Base-by-base conservation (phyloP, 2,113 vertebrate genomes). In the Aspiorhynchus laticeps region DNA sequence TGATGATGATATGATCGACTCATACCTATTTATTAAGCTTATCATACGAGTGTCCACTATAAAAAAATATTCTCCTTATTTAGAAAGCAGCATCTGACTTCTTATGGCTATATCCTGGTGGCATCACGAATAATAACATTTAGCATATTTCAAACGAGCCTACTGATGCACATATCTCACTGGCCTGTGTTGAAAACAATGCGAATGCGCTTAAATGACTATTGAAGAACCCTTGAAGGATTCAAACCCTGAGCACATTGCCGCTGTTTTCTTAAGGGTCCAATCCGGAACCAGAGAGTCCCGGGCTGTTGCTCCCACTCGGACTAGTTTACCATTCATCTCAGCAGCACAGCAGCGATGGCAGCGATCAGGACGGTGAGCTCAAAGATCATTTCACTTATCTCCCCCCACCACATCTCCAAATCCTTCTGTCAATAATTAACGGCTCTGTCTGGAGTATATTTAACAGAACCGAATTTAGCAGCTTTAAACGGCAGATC, bases 351-450 rank as follows among this genome's bases (percentile, higher is more conserved):
- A 85, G 91, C 86, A 88, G 92, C 88, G 80, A 96, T 96, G 95
- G 95, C 95, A 90, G 90, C 92, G 1, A 87, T 96, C n/a, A 90
- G 93, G 81, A 88, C 90, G 94, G 95, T 96, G 92, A 95, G 95
- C 95, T 84, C 80, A 91, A 48, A 88, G 87, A 86, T 41, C 69
- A 48, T 31, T 51, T 65, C 38, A 79, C 67, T 10, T 31, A 76
- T 86, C 21, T 83, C 17, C 26, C 36, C 48, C 31, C 74, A 85
- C 67, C 38, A 86, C 79, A 59, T 17, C 15, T 7, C 17, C 7
- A 2, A 73, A 11, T 26, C 7, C 73, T 43, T 15, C 15, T 8
- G 91, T 92, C 10, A 92, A 92, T 93, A 77, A 89, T 92, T 93
- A 31, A 93, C 41, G 0, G 0, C 0, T 69, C 14, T 17, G 46